A percentile compares a stretch with the other conserved stretches of the same genome.
phyloP scores from a whole-genome alignment of 2,797 vertebrate genomes.

The Paramormyrops hopkinsi region DNA sequence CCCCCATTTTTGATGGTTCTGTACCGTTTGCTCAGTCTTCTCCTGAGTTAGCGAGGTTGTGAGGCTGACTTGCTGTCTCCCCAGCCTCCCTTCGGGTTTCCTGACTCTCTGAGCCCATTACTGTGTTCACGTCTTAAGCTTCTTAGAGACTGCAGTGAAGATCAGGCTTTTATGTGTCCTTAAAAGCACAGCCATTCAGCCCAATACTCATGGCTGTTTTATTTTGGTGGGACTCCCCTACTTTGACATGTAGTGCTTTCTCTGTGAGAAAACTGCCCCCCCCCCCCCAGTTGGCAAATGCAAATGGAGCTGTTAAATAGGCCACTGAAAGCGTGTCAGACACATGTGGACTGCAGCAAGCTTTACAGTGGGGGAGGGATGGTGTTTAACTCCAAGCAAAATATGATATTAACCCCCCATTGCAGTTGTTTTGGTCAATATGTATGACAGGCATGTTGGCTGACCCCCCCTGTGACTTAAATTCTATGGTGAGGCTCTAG shows the following conservation, averaged over 20 bases:
- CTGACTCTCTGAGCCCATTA: background rate
- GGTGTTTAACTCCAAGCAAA: background rate
- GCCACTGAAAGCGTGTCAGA: constrained; percentile 4
- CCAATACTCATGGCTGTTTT: background rate
- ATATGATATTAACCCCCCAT: background rate
- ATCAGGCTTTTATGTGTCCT: background rate
- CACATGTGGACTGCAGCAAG: background rate
- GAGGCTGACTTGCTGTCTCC: background rate
- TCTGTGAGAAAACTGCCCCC: background rate
- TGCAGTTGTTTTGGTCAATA: background rate
- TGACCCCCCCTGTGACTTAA: background rate
- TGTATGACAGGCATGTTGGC: background rate
- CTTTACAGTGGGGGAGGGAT: background rate
- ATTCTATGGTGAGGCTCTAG: background rate
- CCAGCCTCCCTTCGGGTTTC: background rate
- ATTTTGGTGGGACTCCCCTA: background rate
- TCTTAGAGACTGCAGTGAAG: background rate
- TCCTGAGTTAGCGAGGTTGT: background rate
- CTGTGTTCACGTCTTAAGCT: background rate
- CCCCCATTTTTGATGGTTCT: background rate
- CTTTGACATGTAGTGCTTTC: background rate
- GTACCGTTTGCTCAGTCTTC: background rate
- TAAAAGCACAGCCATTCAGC: background rate
- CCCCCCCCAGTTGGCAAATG: background rate
- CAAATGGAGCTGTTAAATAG: constrained; percentile 12